These are phyloP conservation scores for Unio pictorum DNA, from an alignment of 2,888 invertebrate species.

Conservation along the genomic window DNA sequence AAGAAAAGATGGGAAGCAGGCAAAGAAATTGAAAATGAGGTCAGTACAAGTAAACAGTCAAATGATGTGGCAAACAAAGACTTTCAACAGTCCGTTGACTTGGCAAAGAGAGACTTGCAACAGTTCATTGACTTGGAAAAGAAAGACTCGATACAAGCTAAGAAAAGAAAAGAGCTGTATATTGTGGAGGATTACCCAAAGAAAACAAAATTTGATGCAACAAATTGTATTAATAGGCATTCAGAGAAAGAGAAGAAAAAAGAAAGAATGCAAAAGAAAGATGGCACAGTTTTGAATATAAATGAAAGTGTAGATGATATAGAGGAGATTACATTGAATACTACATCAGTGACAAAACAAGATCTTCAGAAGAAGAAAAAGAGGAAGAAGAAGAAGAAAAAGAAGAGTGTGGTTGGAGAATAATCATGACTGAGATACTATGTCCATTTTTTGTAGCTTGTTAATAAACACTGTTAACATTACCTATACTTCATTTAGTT, in stretches of 20 bases:
- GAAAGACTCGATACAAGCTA: slow-evolving; percentile 7
- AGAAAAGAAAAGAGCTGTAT: neutral
- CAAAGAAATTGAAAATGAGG: slow-evolving; percentile 1
- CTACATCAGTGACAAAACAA: too few species aligned
- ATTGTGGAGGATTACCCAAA: neutral
- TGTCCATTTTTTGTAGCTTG: too few species aligned
- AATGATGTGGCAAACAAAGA: neutral
- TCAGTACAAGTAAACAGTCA: neutral
- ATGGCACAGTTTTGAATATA: neutral
- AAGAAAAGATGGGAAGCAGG: neutral
- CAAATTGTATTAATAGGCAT: neutral
- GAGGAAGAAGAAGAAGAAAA: too few species aligned
- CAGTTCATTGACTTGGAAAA: neutral
- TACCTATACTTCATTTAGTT: too few species aligned
- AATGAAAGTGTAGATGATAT: neutral
- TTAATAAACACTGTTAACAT: too few species aligned
- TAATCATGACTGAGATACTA: too few species aligned
- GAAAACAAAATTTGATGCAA: neutral
- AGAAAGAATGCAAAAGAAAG: neutral
- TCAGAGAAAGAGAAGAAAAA: neutral
- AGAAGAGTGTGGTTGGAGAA: too few species aligned
- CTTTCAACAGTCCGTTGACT: neutral
- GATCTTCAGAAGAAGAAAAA: too few species aligned
- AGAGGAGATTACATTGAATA: too few species aligned
- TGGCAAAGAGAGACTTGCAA: slow-evolving; percentile 5